Evolutionary conservation across 2,888 invertebrate genomes (phyloP).

Genomic region (Calameuta idolon): DNA sequence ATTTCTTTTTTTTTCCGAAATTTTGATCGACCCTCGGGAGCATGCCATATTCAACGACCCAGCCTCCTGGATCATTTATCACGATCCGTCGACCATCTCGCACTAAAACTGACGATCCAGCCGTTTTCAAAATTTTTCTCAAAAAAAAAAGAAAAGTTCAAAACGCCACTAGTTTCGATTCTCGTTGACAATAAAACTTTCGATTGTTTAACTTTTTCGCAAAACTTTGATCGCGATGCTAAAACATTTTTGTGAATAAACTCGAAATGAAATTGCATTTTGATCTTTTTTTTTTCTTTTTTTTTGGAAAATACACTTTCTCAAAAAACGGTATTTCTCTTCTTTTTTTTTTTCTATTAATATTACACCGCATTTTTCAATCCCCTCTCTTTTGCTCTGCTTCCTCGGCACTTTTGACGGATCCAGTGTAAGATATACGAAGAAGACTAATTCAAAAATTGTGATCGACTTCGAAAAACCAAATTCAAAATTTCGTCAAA

Average conservation of each 20-base stretch:
- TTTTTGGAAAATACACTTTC: background rate
- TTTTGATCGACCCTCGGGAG: constrained; percentile 1
- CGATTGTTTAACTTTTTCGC: background rate
- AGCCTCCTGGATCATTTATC: constrained; percentile 18
- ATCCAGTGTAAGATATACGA: background rate
- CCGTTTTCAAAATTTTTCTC: background rate
- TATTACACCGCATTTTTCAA: background rate
- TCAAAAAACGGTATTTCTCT: too few species aligned
- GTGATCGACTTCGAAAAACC: background rate
- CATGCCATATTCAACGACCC: constrained; percentile 17
- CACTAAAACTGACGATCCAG: background rate
- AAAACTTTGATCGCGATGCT: background rate
- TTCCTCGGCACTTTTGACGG: background rate
- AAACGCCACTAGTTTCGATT: background rate
- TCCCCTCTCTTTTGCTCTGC: background rate
- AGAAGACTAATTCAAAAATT: background rate
- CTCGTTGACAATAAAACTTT: background rate
- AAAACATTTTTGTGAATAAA: background rate
- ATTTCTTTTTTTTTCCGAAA: background rate
- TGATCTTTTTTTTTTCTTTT: background rate
- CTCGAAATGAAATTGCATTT: background rate
- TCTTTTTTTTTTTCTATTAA: background rate
- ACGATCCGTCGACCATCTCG: background rate
- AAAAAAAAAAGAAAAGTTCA: background rate
- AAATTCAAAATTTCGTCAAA: background rate